Evolutionary conservation across 1,140 invertebrate genomes (phyloP), one percentile per base, ranked within the genome.

Genomic region (Ectropis grisescens): DNA sequence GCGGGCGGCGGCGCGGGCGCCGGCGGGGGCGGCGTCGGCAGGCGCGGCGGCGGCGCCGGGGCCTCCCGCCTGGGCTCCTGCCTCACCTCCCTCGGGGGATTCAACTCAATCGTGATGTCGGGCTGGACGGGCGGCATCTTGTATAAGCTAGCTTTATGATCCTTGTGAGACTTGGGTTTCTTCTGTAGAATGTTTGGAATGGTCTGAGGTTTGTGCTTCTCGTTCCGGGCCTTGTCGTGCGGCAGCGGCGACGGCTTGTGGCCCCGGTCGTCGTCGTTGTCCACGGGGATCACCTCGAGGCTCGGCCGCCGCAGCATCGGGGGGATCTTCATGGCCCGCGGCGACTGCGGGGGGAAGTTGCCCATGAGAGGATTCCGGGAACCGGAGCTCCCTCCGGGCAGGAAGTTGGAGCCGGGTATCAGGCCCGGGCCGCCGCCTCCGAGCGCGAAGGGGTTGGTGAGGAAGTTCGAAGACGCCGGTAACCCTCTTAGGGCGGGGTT

Each of bases 261-360:
- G 29, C 58, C 52, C 50, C 65, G 59, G 29, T 72, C 61, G 4
- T 74, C 71, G 33, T 82, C 78, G 41, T 79, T 81, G 11, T 82
- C 81, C 13, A 84, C 70, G 25, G 78, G 67, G 39, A 83, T 80
- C 14, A 84, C 80, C 58, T 84, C 82, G 67, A 84, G 68, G 43
- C 81, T 84, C 36, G 82, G 81, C 16, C 81, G 62, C 35, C 78
- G 64, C 33, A 83, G 55, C 62, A 78, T 70, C 14, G 72, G 72
- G 28, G 82, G 72, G 46, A 81, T 72, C 58, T 78, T 81, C 29
- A 68, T 56, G 35, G 78, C 76, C 25, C 74, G 81, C 28, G 85
- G 81, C 0, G 86, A 84, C 13, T 85, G 74, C 42, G 85, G 83
- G 16, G 83, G 79, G 43, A 85, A 86, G 46, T 82, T 81, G 33